Conservation (phyloP, 2,797 vertebrate species). For the Chaetodon trifasciatus region DNA sequence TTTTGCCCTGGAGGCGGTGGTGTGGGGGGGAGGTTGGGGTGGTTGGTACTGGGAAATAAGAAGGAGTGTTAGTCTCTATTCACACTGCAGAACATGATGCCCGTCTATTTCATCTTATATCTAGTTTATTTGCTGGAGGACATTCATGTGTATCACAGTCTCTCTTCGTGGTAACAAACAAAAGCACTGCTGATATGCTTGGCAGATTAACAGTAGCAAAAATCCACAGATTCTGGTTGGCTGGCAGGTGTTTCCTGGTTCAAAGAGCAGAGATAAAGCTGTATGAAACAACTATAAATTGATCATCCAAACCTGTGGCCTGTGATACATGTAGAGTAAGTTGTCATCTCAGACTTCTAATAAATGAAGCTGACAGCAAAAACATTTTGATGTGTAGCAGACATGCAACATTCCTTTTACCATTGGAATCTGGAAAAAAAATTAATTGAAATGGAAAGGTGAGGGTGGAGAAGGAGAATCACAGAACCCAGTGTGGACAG, state of each 20-base stretch:
- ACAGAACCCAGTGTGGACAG: background rate
- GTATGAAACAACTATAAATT: too few relatives aligned
- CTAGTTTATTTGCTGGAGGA: background rate
- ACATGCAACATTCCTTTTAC: background rate
- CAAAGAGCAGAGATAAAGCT: background rate
- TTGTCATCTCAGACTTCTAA: background rate
- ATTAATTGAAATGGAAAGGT: background rate
- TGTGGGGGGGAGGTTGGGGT: constrained; percentile 51
- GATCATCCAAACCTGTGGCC: background rate
- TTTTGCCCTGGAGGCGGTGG: constrained; percentile 65
- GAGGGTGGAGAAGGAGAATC: too few relatives aligned
- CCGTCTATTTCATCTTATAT: constrained; percentile 5
- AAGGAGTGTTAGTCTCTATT: background rate
- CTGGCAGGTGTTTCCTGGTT: background rate
- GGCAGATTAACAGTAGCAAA: background rate
- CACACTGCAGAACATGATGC: constrained; percentile 2
- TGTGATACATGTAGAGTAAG: background rate
- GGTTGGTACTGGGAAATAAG: background rate
- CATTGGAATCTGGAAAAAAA: background rate
- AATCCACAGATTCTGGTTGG: background rate
- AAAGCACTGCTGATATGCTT: background rate
- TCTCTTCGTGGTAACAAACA: background rate
- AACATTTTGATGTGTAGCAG: background rate
- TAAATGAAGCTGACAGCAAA: background rate
- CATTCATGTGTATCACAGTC: background rate